A percentile compares a stretch with the other conserved stretches of the same genome.
Evolutionary conservation across 2,797 vertebrate genomes (phyloP).

Genomic region (Pelochelys cantorii): DNA sequence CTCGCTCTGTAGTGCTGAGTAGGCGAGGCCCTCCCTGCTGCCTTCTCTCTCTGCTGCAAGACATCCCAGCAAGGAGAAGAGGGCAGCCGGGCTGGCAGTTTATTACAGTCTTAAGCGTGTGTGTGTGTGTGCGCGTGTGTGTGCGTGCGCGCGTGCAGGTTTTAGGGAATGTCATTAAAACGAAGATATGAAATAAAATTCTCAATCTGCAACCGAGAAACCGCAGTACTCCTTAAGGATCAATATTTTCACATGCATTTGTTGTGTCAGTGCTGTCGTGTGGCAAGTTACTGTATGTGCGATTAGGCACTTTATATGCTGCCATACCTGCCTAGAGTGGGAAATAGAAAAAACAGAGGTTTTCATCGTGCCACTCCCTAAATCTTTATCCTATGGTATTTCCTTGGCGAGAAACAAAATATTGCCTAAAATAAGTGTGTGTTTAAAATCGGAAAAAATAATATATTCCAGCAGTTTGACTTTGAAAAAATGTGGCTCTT

Average conservation of each 20-base stretch:
- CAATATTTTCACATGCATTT: conserved; percentile 51
- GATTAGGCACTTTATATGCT: not conserved
- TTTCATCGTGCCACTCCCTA: conserved; percentile 45
- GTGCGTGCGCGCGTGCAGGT: not conserved
- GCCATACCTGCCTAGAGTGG: conserved; percentile 17
- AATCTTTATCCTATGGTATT: not conserved
- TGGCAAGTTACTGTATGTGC: not conserved
- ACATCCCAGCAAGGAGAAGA: conserved; percentile 60
- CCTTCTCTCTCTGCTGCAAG: conserved; percentile 45
- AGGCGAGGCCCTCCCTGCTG: conserved; percentile 58
- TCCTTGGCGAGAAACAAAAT: not conserved
- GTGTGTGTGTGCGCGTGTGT: not conserved
- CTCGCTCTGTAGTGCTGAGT: conserved; percentile 42
- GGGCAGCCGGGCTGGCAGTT: conserved; percentile 13
- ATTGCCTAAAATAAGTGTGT: conserved; percentile 16
- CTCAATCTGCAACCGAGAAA: conserved; percentile 61
- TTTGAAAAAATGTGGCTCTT: not conserved
- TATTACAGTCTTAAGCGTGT: not conserved
- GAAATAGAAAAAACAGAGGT: conserved; percentile 9
- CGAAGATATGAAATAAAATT: conserved; percentile 43
- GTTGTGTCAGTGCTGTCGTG: not conserved
- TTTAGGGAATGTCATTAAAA: not conserved
- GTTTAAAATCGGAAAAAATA: not conserved
- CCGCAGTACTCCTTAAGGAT: conserved; percentile 47
- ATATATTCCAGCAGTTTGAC: not conserved